Evolutionary conservation across 2,797 vertebrate genomes (phyloP), one percentile per base, ranked within the genome.

Genomic region (Gobionotothen gibberifrons): DNA sequence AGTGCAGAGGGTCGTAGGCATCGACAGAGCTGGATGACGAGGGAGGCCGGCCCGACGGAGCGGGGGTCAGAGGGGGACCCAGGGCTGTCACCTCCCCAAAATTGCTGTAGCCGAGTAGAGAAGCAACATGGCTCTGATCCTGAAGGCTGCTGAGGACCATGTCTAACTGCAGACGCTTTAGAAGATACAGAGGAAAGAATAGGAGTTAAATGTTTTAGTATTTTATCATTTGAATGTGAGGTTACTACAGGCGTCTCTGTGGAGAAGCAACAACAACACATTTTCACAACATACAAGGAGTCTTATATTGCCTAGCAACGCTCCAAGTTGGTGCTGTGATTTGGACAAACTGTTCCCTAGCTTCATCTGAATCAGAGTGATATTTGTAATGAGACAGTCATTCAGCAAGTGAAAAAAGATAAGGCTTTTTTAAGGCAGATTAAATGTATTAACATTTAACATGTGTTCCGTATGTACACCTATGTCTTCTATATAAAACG

Each of bases 81-180:
- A 91, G 74, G 54, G 85, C 78, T 7, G 92, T 80, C 54, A 92
- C 83, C 60, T 96, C 95, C 47, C 93, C 94, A 42, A 94, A 93
- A 74, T 90, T 92, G 79, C 94, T 95, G 90, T 95, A 96, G 19
- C 95, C 95, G 3, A 96, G 86, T 53, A 96, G 85, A 69, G 94
- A 95, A 5, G 95, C 95, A 48, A 96, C 87, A 32, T 96, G 95
- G 85, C 93, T 94, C 90, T 96, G 95, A 76, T 96, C 95, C 89
- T 96, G 95, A 54, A 96, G 94, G 86, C 95, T 96, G 82, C 93
- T 95, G 74, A 96, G 92, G 69, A 96, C 95, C 94, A 96, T 95
- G 76, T 95, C 95, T 69, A 96, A 83, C 90, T 96, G 95, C 67
- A 96, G 89, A 74, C 95, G 94, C 95, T 96, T 63, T 74, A 29